Evolutionary conservation across 2,797 vertebrate species (phyloP).

Genomic region (Propithecus deckenii): DNA sequence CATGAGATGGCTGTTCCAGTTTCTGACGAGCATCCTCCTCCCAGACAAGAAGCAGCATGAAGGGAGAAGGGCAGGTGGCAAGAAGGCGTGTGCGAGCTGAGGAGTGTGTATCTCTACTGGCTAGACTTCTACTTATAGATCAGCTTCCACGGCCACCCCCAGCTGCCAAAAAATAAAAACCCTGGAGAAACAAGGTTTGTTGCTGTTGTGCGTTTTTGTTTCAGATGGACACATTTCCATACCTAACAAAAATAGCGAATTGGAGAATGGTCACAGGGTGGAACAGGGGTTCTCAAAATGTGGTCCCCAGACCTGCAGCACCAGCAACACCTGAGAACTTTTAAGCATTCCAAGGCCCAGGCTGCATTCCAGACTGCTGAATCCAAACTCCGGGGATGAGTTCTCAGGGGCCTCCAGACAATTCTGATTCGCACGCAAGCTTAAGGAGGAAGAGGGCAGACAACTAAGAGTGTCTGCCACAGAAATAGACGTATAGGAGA

Average conservation of each 20-base stretch:
- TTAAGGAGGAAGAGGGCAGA: background rate
- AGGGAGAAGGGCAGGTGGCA: background rate
- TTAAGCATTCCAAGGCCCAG: background rate
- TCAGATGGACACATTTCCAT: background rate
- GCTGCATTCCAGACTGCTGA: background rate
- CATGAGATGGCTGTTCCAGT: background rate
- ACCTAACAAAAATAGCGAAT: background rate
- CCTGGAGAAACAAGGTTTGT: background rate
- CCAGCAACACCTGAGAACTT: background rate
- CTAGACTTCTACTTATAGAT: background rate
- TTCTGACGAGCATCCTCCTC: background rate
- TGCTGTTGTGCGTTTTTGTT: background rate
- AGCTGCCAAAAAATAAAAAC: background rate
- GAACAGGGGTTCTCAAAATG: background rate
- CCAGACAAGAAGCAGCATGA: background rate
- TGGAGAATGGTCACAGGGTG: background rate
- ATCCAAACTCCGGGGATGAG: background rate
- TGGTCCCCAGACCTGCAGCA: background rate
- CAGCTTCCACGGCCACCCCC: background rate
- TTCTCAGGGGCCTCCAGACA: background rate
- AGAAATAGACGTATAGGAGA: background rate
- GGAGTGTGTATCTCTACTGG: too few species aligned
- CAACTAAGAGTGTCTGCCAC: background rate
- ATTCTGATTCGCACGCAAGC: background rate
- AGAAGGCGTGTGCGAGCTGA: fast-evolving